Base-by-base conservation (phyloP, 2,113 vertebrate species). In the Microcebus murinus region DNA sequence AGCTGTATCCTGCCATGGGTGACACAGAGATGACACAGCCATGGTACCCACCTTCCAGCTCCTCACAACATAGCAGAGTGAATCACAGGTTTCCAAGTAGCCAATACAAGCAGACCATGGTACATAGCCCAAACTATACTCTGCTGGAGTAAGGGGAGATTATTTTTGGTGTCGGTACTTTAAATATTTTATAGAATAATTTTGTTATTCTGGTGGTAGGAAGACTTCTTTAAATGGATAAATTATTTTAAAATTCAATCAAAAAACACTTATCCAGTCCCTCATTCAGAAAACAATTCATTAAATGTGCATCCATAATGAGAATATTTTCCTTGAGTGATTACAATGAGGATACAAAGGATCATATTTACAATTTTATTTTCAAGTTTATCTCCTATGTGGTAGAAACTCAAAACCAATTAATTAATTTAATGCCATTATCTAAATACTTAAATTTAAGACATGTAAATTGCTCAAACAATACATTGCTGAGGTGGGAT, bases 161-260 rank as follows among this genome's bases (percentile, higher is more conserved):
- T n/a, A 21, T 42, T 42, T 83, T 21, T 6, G 17, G 76, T 65
- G 42, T 3, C 65, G 48, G 74, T 0, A 61, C 36, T 90, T 90
- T 39, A 87, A 94, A 57, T 61, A 59, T 48, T 80, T 71, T 61
- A 92, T 1, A 81, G 31, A 95, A 91, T 31, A 90, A 65, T 31
- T 57, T 13, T 79, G 23, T 91, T 68, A 55, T 27, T 67, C 65
- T 87, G 86, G 25, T 82, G n/a, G 48, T 2, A 77, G 86, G 23
- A 79, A 87, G 81, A 59, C 1, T 86, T 93, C 55, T 84, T 93
- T 85, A 79, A 80, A 88, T 50, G 55, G 73, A 48, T 63, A 42
- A 52, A 85, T 57, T 71, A 93, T 68, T 95, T 97, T 52, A 91
- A 92, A 87, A 52, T 92, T 87, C 34, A 96, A 96, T 67, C 21